Evolutionary conservation across 2,113 vertebrate species (phyloP), one percentile per base, ranked within the genome.

Genomic region (Platysternon megacephalum): DNA sequence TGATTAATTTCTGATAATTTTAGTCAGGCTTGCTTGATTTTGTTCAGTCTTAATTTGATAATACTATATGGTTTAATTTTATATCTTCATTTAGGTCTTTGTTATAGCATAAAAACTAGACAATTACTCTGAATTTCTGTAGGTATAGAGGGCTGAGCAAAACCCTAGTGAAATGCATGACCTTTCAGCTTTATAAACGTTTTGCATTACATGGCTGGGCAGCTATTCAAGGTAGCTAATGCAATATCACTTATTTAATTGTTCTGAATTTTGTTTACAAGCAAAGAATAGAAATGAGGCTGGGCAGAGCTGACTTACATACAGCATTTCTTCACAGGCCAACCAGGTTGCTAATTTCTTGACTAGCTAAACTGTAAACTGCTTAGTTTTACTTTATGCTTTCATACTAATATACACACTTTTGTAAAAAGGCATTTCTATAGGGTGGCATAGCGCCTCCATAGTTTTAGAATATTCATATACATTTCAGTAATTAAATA

Each of bases 1-100:
- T 83, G 6, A 49, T 89, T 91, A 11, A 56, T 83, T 96, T 88
- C 91, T 72, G n/a, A 11, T 39, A 74, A 49, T 84, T 94, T 93
- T 89, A 2, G 4, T 74, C 86, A 32, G 42, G 39, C 29, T 72
- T 16, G 32, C 29, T 65, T 65, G 5, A 21, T 91, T 90, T 82
- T 83, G 19, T 56, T 28, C 65, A 79, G 1, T 74, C 84, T 53
- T 83, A 35, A 80, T 55, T 6, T 91, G 0, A 19, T 82, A 44
- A 53, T 86, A 85, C 85, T 48, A 5, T 42, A 84, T 85, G 82
- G 90, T 76, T 32, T 3, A 5, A 1, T 83, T 79, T 76, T 49
- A 4, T 39, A 35, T 72, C 32, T 4, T 48, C 85, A 19, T 6
- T 4, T 78, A 85, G 53, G 5, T 94, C 86, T 93, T 89, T 35